These are phyloP conservation scores for Xenops minutus DNA, from an alignment of 2,797 vertebrate species.

Conservation along the genomic window DNA sequence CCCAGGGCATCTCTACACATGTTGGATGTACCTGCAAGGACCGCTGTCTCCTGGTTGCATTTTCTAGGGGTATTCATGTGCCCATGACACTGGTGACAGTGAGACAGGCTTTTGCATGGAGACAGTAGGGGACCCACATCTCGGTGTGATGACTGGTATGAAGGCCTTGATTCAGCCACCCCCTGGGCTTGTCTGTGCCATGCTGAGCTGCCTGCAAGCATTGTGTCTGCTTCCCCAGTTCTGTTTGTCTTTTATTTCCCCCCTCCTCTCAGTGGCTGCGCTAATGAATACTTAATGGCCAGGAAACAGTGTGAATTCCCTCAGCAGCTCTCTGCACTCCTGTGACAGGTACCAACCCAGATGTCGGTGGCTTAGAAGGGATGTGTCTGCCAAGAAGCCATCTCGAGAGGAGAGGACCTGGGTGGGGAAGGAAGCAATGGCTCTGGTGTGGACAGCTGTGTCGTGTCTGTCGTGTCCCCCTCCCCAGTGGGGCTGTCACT, in stretches of 20 bases:
- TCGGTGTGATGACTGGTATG: neutral
- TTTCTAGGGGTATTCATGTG: neutral
- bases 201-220: neutral
- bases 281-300: constrained; percentile 52
- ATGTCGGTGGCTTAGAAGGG: neutral
- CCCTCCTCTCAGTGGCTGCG: neutral
- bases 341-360: neutral
- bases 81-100: fast-evolving
- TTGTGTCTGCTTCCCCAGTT: neutral
- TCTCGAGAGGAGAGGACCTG: neutral
- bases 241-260: constrained; percentile 5
- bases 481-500: fast-evolving
- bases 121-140: neutral
- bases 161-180: neutral
- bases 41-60: neutral
- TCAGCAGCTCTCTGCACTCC: neutral
- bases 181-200: neutral
- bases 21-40: neutral
- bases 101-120: neutral
- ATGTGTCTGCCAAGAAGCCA: neutral
- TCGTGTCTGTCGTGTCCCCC: neutral
- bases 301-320: neutral
- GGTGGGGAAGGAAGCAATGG: neutral
- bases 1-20: neutral
- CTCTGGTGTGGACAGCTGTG: neutral